Evolutionary conservation across 2,888 invertebrate species (phyloP), one percentile per base, ranked within the genome.

Genomic region (Parnassius glacialis): DNA sequence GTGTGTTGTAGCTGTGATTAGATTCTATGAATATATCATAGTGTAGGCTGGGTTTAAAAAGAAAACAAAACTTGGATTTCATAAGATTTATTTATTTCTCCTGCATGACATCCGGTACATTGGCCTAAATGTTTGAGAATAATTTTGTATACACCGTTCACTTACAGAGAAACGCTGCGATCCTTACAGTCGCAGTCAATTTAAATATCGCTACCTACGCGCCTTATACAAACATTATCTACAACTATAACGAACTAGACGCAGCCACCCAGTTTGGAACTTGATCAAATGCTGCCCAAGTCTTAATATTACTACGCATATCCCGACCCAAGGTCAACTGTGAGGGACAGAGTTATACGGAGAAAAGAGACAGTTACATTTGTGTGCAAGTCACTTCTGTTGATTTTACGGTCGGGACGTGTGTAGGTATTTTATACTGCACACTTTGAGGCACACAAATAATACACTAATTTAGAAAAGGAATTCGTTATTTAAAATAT

Each of bases 181-280:
- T 13, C 16, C 13, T 13, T 13, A 13, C 48, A 48, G 9, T 2
- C n/a, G 45, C 45, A 48, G n/a, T 13, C 48, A 48, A 48, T 48
- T 48, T 9, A 82, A 88, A 85, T 86, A 88, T 81, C 10, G 76
- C 88, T 89, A 90, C 76, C 90, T 89, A 90, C 88, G 79, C 72
- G 73, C 81, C 80, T 88, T 87, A 87, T 86, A 87, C 72, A 86
- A 87, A 87, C 77, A 80, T 83, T 89, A 89, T 88, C 87, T 90
- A 90, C 88, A 89, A 83, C 79, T 87, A 13, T 48, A 13, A 13
- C 48, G n/a, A 48, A 45, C 13, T 12, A 13, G 13, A 48, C 13
- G 13, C 13, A 47, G n/a, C n/a, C 47, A n/a, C 13, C 9, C 13
- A 48, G 13, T 7, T 9, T 48, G 13, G 13, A 48, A 13, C 7